phyloP scores from a whole-genome alignment of 2,113 vertebrate species.

The Capreolus pygargus region DNA sequence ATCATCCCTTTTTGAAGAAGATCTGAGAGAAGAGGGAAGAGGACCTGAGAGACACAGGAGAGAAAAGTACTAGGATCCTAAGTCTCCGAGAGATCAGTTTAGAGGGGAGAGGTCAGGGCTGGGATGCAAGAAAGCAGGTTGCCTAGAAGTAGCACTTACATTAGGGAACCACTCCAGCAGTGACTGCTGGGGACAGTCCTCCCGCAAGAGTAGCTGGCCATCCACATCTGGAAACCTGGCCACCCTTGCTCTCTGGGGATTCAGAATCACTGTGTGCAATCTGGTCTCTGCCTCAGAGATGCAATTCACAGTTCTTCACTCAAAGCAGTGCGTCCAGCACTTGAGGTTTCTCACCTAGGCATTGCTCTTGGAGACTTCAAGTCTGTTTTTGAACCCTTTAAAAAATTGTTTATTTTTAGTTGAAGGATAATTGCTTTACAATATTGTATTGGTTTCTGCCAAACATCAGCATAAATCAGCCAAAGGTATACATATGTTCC shows the following conservation, averaged over 20 bases:
- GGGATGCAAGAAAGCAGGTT: neutral
- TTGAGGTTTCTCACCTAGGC: neutral
- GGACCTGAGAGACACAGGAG: neutral
- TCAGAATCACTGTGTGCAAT: neutral
- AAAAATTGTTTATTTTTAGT: neutral
- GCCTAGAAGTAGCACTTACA: fast-evolving
- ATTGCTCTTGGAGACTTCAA: neutral
- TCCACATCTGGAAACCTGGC: neutral
- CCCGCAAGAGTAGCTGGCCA: neutral
- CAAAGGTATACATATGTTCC: neutral
- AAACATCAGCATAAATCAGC: neutral
- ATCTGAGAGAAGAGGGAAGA: neutral
- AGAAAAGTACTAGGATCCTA: neutral
- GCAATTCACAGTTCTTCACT: neutral
- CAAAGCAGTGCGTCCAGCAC: neutral
- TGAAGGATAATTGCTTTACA: neutral
- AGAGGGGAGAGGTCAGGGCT: neutral
- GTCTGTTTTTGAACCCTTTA: neutral
- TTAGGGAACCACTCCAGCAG: neutral
- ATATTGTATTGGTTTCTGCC: neutral
- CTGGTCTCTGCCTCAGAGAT: neutral
- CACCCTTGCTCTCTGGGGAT: neutral
- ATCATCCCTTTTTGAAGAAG: neutral
- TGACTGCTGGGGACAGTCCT: neutral
- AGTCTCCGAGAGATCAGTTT: neutral